A percentile compares a stretch with the other conserved stretches of the same genome.
phyloP scores from a whole-genome alignment of 2,113 vertebrate genomes.

The Scolopax mira region DNA sequence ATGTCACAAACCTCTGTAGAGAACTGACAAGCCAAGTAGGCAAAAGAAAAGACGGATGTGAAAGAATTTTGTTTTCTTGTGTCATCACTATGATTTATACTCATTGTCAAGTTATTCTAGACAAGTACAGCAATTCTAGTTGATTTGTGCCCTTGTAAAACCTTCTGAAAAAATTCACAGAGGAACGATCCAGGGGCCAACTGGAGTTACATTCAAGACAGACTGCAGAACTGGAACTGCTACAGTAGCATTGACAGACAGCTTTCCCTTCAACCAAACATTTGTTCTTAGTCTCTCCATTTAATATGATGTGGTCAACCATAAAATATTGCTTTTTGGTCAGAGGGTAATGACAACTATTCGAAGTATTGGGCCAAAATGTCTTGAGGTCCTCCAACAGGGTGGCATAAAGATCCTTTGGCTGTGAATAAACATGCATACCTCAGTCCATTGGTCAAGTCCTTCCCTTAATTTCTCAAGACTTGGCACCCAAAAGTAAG shows the following conservation, averaged over 20 bases:
- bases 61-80: neutral
- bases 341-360: neutral
- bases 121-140: neutral
- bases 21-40: neutral
- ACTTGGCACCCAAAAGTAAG: neutral
- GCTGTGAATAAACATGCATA: neutral
- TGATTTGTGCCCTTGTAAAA: neutral
- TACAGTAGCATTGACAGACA: neutral
- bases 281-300: neutral
- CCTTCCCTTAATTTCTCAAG: neutral
- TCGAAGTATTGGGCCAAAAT: neutral
- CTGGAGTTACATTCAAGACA: neutral
- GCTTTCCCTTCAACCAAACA: neutral
- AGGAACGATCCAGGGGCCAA: neutral
- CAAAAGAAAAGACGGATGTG: neutral
- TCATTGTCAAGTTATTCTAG: neutral
- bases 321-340: neutral
- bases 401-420: neutral
- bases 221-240: neutral
- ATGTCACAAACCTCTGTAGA: neutral
- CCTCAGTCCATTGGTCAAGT: neutral
- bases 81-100: neutral
- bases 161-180: neutral
- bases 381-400: neutral
- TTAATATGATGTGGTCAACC: neutral